Evolutionary conservation across 1,140 invertebrate species (phyloP), one percentile per base, ranked within the genome.

Genomic region (Drosophila ogumai): DNA sequence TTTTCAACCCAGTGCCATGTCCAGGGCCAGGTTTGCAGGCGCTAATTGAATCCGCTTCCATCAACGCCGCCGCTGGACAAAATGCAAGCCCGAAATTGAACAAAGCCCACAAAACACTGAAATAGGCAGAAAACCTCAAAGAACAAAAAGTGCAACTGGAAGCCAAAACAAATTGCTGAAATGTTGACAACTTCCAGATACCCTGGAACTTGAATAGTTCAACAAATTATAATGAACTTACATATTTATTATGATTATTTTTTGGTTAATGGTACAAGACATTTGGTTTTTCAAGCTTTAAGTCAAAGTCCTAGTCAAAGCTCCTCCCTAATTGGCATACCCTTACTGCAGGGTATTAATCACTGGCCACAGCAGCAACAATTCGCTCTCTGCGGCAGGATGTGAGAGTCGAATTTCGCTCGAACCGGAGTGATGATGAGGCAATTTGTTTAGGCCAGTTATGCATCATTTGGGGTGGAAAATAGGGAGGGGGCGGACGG

Each of bases 391-490:
- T 34, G 65, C 44, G 61, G 36, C 66, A 72, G 50, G 66, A 72
- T 72, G 66, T 41, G 66, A 36, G 34, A 43, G 54, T 36, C 25
- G 57, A 28, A 38, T 34, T 66, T 31, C 22, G 41, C 55, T 44
- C 8, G 22, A 32, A 36, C 40, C 43, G 31, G 44, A 72, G 65
- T 72, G 68, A 72, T 82, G 81, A 82, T 82, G 77, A 65, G 68
- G 63, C 80, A 79, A 82, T 82, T 81, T 72, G 79, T 74, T 78
- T 82, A n/a, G 59, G 43, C 58, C 67, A 58, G 73, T 81, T 65
- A 71, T 75, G 78, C 61, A 79, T 80, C 75, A 66, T 65, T 63
- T 58, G 56, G 54, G 34, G 40, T 15, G 50, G 32, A 38, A 54
- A 41, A 17, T 32, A 12, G 17, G 17, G 15, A 15, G 19, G 8